A percentile compares a stretch with the other conserved stretches of the same genome.
Conservation (phyloP, 2,888 invertebrate genomes). For the Matsumyia berberina region DNA sequence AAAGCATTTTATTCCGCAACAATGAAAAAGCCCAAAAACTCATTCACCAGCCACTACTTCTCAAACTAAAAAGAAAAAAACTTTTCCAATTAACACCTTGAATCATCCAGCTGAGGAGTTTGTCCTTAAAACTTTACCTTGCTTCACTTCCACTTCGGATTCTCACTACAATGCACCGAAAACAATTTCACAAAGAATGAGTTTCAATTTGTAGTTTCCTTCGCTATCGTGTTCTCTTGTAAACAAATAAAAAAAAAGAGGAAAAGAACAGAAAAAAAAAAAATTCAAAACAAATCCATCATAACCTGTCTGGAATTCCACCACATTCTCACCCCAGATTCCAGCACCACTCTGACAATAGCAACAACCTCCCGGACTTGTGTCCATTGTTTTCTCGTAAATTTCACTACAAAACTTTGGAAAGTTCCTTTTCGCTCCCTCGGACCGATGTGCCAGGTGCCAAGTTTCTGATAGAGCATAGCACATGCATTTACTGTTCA, state of each 20-base stretch:
- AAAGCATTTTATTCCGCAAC: not conserved
- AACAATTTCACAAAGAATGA: slow-evolving; percentile 23
- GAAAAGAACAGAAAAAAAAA: too few relatives aligned
- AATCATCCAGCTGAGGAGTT: slow-evolving; percentile 53
- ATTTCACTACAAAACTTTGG: slow-evolving; percentile 15
- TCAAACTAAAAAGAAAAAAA: slow-evolving; percentile 25
- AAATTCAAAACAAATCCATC: slow-evolving; percentile 38
- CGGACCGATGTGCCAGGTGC: slow-evolving; percentile 48
- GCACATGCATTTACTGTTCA: slow-evolving; percentile 38
- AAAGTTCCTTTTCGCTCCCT: slow-evolving; percentile 25
- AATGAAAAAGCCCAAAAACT: slow-evolving; percentile 6
- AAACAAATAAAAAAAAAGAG: not conserved
- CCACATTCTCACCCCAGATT: not conserved
- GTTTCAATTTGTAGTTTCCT: slow-evolving; percentile 26
- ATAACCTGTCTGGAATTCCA: slow-evolving; percentile 40
- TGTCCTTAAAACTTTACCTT: slow-evolving; percentile 4
- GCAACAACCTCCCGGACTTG: slow-evolving; percentile 7
- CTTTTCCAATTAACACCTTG: slow-evolving; percentile 69
- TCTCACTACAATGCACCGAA: not conserved
- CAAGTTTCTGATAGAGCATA: slow-evolving; percentile 47
- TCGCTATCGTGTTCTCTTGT: slow-evolving; percentile 4
- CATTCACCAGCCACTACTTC: not conserved
- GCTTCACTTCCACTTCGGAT: not conserved
- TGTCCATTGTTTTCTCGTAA: slow-evolving; percentile 25
- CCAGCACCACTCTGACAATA: slow-evolving; percentile 16